Conservation (phyloP, 2,797 vertebrate genomes). For the Alouatta caraya region DNA sequence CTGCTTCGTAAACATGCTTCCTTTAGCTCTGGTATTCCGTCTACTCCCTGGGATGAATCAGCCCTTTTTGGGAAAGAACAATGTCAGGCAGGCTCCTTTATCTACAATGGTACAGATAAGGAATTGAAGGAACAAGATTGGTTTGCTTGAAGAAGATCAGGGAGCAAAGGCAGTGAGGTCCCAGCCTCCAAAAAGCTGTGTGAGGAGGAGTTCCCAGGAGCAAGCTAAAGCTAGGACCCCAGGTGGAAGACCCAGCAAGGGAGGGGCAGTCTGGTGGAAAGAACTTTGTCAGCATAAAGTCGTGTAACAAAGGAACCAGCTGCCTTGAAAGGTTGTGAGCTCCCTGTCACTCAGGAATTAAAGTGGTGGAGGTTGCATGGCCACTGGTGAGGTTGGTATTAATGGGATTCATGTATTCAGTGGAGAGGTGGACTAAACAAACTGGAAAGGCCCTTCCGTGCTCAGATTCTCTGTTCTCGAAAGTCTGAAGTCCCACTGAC, state of each 20-base stretch:
- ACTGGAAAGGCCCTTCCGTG: not conserved
- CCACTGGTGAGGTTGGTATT: not conserved
- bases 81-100: not conserved
- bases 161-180: not conserved
- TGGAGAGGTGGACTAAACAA: not conserved
- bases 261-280: not conserved
- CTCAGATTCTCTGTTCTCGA: not conserved
- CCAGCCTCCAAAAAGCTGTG: not conserved
- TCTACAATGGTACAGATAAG: not conserved
- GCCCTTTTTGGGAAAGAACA: not conserved
- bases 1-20: not conserved
- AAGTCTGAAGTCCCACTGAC: not conserved
- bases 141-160: not conserved
- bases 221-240: not conserved
- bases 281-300: not conserved
- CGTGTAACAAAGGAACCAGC: not conserved
- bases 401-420: not conserved
- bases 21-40: not conserved
- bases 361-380: accelerated
- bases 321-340: not conserved
- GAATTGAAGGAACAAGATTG: not conserved
- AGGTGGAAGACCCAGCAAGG: not conserved
- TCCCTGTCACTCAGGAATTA: not conserved
- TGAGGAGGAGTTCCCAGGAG: not conserved
- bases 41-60: not conserved